Evolutionary conservation across 2,888 invertebrate species (phyloP).

Genomic region (Drosophila infuscata): DNA sequence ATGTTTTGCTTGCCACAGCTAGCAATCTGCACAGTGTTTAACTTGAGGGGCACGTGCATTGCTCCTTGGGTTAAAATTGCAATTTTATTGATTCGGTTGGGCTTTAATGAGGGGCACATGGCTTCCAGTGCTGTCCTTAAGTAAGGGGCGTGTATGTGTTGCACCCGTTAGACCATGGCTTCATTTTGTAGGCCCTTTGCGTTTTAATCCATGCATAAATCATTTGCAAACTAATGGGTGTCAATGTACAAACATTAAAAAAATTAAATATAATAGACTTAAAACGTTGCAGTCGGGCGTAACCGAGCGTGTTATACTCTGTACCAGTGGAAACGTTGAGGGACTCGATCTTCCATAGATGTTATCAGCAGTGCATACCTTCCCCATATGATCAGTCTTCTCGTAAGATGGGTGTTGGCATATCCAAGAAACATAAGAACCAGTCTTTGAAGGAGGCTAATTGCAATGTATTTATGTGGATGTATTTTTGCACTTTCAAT

Average conservation of each 20-base stretch:
- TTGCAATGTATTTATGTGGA: not conserved
- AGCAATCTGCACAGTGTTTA: slow-evolving; percentile 6
- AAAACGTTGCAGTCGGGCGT: not conserved
- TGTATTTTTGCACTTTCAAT: not conserved
- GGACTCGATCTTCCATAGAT: not conserved
- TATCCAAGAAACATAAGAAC: no score
- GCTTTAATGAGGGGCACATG: slow-evolving; percentile 34
- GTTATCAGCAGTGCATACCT: not conserved
- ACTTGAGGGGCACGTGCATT: slow-evolving; percentile 1
- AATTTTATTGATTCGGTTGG: slow-evolving; percentile 56
- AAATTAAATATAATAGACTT: not conserved
- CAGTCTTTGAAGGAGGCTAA: rapidly evolving
- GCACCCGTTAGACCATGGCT: slow-evolving; percentile 42
- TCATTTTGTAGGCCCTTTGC: slow-evolving; percentile 34
- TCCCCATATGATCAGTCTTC: not conserved
- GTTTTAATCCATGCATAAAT: slow-evolving; percentile 29
- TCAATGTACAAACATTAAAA: slow-evolving; percentile 16
- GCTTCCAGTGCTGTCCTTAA: slow-evolving; percentile 7
- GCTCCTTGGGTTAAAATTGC: slow-evolving; percentile 29
- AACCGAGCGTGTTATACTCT: not conserved
- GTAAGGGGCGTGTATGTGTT: not conserved
- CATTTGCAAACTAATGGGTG: slow-evolving; percentile 30
- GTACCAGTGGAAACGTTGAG: not conserved
- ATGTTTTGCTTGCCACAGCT: not conserved
- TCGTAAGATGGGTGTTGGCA: not conserved